A percentile compares a stretch with the other conserved stretches of the same genome.
phyloP scores from a whole-genome alignment of 2,113 vertebrate species.

The Coreoperca whiteheadi region DNA sequence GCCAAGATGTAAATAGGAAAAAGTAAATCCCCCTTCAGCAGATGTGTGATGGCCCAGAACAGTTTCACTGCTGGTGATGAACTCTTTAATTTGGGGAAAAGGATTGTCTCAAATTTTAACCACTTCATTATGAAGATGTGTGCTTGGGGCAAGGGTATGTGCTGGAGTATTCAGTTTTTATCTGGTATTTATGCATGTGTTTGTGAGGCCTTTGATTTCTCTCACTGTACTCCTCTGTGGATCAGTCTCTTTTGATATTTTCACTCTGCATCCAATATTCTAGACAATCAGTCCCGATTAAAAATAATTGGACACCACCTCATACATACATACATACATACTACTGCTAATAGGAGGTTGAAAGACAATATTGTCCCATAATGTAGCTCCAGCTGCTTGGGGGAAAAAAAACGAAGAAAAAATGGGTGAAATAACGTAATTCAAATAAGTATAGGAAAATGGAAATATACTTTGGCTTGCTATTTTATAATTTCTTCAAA shows the following conservation, averaged over 20 bases:
- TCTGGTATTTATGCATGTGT: neutral
- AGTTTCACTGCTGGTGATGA: conserved; percentile 53
- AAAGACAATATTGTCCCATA: neutral
- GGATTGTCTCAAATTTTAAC: conserved; percentile 41
- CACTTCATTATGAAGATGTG: conserved; percentile 16
- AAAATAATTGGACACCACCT: neutral
- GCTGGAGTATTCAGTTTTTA: neutral
- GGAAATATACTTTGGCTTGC: too few species aligned
- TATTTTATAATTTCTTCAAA: neutral
- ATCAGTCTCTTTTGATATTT: neutral
- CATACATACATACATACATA: neutral
- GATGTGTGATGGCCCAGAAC: conserved; percentile 67
- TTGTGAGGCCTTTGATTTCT: neutral
- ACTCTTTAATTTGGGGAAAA: conserved; percentile 59
- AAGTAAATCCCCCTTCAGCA: conserved; percentile 73
- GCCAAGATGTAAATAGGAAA: conserved; percentile 79
- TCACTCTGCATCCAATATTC: neutral
- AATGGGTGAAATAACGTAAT: neutral
- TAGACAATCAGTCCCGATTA: neutral
- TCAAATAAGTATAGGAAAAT: neutral
- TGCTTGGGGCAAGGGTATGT: neutral
- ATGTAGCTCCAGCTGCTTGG: too few species aligned
- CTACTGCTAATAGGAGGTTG: neutral
- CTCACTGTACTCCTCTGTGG: neutral
- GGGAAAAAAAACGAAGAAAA: neutral